phyloP scores from a whole-genome alignment of 2,797 vertebrate genomes.

The Chloroceryle amazona region DNA sequence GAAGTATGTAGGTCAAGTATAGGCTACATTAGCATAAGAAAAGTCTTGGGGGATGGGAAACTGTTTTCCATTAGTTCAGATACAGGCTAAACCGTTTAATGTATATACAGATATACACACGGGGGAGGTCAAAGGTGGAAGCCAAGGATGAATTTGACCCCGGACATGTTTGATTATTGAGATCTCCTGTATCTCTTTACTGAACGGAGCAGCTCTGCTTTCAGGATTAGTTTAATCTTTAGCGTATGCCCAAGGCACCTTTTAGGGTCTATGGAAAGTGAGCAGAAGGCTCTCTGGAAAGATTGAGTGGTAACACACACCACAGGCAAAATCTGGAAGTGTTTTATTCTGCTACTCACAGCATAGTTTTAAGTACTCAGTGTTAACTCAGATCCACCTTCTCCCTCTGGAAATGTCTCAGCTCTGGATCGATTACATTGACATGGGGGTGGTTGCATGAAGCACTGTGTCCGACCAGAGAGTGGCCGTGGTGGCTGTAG shows the following conservation, averaged over 20 bases:
- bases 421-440: not conserved
- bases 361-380: not conserved
- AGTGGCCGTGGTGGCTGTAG: not conserved
- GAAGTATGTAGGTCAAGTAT: not conserved
- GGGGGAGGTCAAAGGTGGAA: not conserved
- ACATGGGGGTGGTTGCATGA: not conserved
- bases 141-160: constrained; percentile 29
- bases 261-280: not conserved
- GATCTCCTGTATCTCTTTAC: not conserved
- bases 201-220: constrained; percentile 25
- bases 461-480: not conserved
- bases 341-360: not conserved
- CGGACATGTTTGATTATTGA: not conserved
- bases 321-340: not conserved
- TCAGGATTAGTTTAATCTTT: constrained; percentile 47
- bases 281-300: not conserved
- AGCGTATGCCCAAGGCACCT: accelerated
- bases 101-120: not conserved
- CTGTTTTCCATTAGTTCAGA: not conserved
- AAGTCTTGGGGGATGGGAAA: not conserved
- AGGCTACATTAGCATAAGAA: constrained; percentile 35
- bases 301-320: not conserved
- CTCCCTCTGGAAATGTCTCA: not conserved
- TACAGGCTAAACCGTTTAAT: not conserved
- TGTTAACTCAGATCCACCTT: not conserved